phyloP scores from a whole-genome alignment of 1,140 invertebrate genomes.

The Drosophila subpulchrella region DNA sequence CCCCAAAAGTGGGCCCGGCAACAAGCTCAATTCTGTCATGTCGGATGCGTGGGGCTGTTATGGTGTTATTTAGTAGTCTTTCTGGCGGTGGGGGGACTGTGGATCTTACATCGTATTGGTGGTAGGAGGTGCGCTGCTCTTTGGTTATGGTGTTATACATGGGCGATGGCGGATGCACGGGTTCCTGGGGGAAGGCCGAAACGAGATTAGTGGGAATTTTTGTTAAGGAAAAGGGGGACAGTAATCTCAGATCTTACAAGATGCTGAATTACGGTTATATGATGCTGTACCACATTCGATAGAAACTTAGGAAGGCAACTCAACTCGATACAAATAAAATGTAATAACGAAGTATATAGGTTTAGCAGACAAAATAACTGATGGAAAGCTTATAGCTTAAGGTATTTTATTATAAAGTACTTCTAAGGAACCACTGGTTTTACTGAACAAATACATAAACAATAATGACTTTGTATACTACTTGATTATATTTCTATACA shows the following conservation, averaged over 20 bases:
- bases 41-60: constrained; percentile 36
- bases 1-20: constrained; percentile 34
- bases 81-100: constrained; percentile 8
- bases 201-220: constrained; percentile 37
- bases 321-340: background rate
- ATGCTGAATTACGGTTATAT: background rate
- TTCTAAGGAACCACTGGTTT: background rate
- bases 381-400: background rate
- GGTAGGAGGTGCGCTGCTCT: constrained; percentile 80
- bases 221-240: background rate
- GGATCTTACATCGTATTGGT: constrained; percentile 84
- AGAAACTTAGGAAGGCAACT: background rate
- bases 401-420: background rate
- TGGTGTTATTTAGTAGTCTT: constrained; percentile 36
- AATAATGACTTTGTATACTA: no score
- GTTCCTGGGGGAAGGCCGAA: constrained; percentile 64
- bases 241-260: constrained; percentile 3
- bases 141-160: constrained; percentile 81
- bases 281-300: background rate
- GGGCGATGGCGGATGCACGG: constrained; percentile 79
- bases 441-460: no score
- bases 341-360: background rate
- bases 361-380: no score
- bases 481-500: no score
- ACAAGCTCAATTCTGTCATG: constrained; percentile 55